Percentiles rank a stretch among this genome's conserved stretches.
phyloP scores from a whole-genome alignment of 2,888 invertebrate species.

The Apamea sordens region DNA sequence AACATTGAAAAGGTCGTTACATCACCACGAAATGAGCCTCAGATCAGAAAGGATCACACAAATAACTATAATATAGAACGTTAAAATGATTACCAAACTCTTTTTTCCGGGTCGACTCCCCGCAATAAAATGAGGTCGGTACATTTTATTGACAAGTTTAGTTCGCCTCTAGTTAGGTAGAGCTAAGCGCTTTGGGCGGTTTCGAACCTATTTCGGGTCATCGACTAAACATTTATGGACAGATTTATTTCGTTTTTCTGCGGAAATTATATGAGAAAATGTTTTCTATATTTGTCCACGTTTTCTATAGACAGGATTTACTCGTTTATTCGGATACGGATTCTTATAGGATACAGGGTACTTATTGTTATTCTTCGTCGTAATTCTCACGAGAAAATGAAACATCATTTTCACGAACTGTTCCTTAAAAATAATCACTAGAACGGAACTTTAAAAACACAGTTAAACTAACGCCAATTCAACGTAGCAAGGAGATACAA shows the following conservation, averaged over 20 bases:
- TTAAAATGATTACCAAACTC: conserved; percentile 65
- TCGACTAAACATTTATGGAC: conserved; percentile 56
- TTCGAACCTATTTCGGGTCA: conserved; percentile 60
- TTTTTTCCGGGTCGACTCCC: conserved; percentile 68
- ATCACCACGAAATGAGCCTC: conserved; percentile 30
- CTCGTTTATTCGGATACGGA: neutral
- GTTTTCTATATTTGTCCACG: conserved; percentile 35
- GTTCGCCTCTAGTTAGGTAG: conserved; percentile 58
- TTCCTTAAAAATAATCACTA: conserved; percentile 9
- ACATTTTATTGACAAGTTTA: conserved; percentile 73
- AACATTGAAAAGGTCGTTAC: neutral
- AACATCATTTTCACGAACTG: neutral
- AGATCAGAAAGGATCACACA: conserved; percentile 40
- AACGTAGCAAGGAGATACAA: conserved; percentile 37
- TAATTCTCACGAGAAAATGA: neutral
- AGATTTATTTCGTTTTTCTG: conserved; percentile 55
- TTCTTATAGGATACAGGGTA: neutral
- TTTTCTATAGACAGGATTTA: neutral
- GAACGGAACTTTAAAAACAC: conserved; percentile 31
- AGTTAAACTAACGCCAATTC: conserved; percentile 15
- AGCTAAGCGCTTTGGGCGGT: conserved; percentile 65
- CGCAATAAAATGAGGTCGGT: conserved; percentile 71
- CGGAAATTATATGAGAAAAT: conserved; percentile 26
- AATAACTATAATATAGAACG: conserved; percentile 48
- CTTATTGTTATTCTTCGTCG: neutral